A percentile compares a stretch with the other conserved stretches of the same genome.
These are phyloP conservation scores for Pygmarrhopalites habei DNA, from an alignment of 1,140 invertebrate species.

Conservation along the genomic window DNA sequence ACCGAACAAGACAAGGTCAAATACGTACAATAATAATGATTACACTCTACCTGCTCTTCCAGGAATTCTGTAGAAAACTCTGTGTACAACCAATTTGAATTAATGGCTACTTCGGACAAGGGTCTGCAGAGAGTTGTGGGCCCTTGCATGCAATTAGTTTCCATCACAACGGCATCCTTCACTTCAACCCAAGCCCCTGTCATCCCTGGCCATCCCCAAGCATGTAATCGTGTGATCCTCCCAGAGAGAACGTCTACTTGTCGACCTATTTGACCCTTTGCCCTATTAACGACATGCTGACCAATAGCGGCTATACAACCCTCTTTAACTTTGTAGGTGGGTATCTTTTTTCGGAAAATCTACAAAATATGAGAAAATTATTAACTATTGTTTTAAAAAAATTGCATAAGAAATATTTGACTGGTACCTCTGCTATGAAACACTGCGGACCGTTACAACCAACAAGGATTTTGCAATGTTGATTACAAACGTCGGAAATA, in stretches of 20 bases:
- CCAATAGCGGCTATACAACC: constrained; percentile 16
- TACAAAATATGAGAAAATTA: too few species aligned
- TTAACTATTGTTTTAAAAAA: too few species aligned
- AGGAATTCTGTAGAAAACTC: constrained; percentile 26
- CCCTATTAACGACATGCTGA: constrained; percentile 26
- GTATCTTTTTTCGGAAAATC: constrained; percentile 18
- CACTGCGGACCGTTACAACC: constrained; percentile 29
- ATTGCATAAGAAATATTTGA: background rate
- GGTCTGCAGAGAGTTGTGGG: constrained; percentile 24
- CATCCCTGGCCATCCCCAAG: constrained; percentile 33
- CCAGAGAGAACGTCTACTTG: constrained; percentile 18
- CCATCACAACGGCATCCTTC: constrained; percentile 16
- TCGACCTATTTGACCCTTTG: constrained; percentile 25
- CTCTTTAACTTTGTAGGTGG: background rate
- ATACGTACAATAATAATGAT: too few species aligned
- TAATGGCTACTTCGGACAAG: constrained; percentile 24
- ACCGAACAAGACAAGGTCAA: too few species aligned
- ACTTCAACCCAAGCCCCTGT: constrained; percentile 35
- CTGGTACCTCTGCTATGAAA: constrained; percentile 29
- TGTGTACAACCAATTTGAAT: constrained; percentile 26
- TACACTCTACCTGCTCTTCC: too few species aligned
- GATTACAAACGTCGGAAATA: too few species aligned
- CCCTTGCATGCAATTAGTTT: constrained; percentile 8
- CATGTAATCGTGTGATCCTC: constrained; percentile 20
- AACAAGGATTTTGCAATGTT: constrained; percentile 22